phyloP scores from a whole-genome alignment of 2,113 vertebrate species.

The Phrynocephalus versicolor region DNA sequence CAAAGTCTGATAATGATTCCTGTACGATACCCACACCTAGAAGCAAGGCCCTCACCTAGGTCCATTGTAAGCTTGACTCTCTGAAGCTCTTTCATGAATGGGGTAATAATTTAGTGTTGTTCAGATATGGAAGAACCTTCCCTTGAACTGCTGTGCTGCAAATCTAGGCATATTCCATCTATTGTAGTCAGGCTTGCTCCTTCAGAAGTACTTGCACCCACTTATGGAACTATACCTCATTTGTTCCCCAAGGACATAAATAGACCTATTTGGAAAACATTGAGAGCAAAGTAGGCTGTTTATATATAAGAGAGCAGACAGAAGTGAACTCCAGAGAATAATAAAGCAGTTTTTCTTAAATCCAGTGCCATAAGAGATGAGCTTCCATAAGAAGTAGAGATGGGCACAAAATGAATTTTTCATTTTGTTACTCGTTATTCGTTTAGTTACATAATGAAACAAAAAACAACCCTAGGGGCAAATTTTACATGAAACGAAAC shows the following conservation, averaged over 20 bases:
- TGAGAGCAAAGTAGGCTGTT: background rate
- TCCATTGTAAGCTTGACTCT: background rate
- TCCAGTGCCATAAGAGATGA: too few species aligned
- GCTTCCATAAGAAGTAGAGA: too few species aligned
- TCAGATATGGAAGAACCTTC: background rate
- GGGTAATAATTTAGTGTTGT: background rate
- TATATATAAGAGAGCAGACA: background rate
- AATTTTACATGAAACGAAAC: too few species aligned
- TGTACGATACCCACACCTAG: background rate
- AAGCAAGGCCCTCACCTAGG: background rate
- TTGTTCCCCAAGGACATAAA: too few species aligned
- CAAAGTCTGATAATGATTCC: background rate
- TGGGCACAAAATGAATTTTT: too few species aligned
- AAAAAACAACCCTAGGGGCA: too few species aligned
- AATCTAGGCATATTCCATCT: background rate
- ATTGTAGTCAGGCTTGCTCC: background rate
- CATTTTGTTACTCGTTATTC: too few species aligned
- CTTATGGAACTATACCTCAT: too few species aligned
- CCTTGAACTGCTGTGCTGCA: background rate
- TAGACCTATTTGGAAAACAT: background rate
- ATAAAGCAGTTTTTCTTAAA: background rate
- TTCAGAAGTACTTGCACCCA: background rate
- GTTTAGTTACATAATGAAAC: too few species aligned
- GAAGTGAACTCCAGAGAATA: background rate
- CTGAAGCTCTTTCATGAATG: background rate